A percentile compares a stretch with the other conserved stretches of the same genome.
Evolutionary conservation across 2,113 vertebrate species (phyloP).

Genomic region (Alouatta palliata): DNA sequence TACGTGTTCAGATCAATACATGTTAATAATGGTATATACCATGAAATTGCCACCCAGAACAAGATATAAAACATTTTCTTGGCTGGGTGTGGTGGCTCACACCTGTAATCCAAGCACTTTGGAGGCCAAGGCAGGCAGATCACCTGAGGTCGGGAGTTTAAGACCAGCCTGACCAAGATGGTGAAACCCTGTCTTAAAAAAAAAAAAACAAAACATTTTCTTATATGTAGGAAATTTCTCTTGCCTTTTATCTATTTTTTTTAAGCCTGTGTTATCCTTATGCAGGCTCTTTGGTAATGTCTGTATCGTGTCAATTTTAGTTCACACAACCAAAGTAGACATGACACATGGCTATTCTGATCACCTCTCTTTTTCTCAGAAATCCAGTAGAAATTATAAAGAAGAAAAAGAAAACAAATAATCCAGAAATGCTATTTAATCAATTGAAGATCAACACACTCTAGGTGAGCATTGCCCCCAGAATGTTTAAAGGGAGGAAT

Average conservation of each 20-base stretch:
- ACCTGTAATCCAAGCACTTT: too few relatives aligned
- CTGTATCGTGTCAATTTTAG: neutral
- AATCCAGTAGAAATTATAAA: neutral
- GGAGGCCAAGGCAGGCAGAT: too few relatives aligned
- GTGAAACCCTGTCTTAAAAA: too few relatives aligned
- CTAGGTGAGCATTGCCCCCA: fast-evolving
- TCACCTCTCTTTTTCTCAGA: neutral
- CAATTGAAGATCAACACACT: neutral
- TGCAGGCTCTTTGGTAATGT: neutral
- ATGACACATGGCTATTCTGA: neutral
- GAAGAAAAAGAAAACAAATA: neutral
- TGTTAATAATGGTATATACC: neutral
- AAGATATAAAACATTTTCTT: neutral
- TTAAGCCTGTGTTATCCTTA: neutral
- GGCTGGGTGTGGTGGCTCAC: too few relatives aligned
- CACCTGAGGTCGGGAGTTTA: too few relatives aligned
- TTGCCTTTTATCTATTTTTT: neutral
- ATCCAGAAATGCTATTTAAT: neutral
- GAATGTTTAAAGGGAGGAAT: neutral
- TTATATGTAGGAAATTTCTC: neutral
- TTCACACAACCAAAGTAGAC: neutral
- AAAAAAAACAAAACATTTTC: neutral
- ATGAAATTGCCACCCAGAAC: neutral
- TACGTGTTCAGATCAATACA: neutral
- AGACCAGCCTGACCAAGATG: too few relatives aligned